Base-by-base conservation (phyloP, 37 sponge, comb jelly and placozoan genomes). In the Ianthella basta region DNA sequence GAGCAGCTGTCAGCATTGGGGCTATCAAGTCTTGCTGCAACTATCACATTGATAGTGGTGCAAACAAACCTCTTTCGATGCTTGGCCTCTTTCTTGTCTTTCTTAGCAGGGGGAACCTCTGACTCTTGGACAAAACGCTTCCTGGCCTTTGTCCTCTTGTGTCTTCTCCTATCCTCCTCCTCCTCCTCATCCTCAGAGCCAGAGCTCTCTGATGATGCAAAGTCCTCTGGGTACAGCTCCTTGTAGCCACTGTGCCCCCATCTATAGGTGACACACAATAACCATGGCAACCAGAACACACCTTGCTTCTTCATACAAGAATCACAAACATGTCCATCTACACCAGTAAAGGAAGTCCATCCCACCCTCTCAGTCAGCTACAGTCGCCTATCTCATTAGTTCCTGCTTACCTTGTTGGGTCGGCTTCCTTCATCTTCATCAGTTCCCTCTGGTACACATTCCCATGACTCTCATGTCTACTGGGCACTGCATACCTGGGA, bases 191-290 rank as follows among this genome's bases (percentile, higher is more conserved):
- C 73, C 21, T 75, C 78, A 21, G 54, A 53, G 20, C 50, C 15
- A 44, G 6, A 10, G 50, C 50, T 44, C 8, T 44, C 50, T 37
- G 80, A 39, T n/a, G 85, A 84, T 6, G 53, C 80, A 78, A 92
- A 92, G 21, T 92, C 92, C 59, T 92, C 92, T 34, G 92, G 89
- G 83, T 92, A 77, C 24, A 80, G 84, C 63, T 92, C 92, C 78
- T 88, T 92, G 80, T 86, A 92, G 2, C 92, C 92, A 69, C 86
- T 83, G 69, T 92, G 92, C 27, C 92, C 92, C 92, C 92, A 92
- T 64, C 92, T 92, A 68, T 0, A 33, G 35, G 40, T 27, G 35
- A 38, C 57, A 37, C 19, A 65, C 50, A 3, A 64, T 64, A 44
- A 44, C 50, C 50, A 44, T 44, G 50, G 50, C 8, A 44, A 44